Base-by-base conservation (phyloP, 1,140 invertebrate genomes). In the Holotrichia oblita region DNA sequence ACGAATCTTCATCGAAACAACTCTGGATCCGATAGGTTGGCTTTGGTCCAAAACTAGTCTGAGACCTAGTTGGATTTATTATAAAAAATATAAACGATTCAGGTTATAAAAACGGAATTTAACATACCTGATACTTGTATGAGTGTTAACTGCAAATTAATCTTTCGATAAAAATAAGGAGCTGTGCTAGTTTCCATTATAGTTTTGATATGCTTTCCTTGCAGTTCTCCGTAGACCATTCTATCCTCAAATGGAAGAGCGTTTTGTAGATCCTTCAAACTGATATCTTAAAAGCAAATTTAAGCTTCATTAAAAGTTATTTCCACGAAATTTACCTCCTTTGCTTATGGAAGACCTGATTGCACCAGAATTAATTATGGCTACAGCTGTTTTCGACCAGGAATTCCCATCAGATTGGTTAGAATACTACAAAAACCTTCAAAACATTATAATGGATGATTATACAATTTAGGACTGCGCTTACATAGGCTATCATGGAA, bases 301-400 rank as follows among this genome's bases (percentile, higher is more conserved):
- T 20, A 61, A 22, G 1, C 7, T 48, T 8, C 7, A 48, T 48
- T 8, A 2, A 2, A 17, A 2, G 44, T 48, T 48, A 34, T 34
- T 4, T 34, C 27, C 6, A 64, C 9, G 17, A 61, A 3, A 83
- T 84, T 85, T 85, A 90, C 89, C 88, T 85, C 87, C 89, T 64
- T 84, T 88, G 73, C 81, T 87, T 80, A 89, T 93, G 83, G 82
- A 90, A 85, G 84, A 89, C 48, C 95, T 88, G 20, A 96, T 88
- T 10, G 92, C 93, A 6, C 95, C 95, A 0, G 91, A 86, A 85
- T 95, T 95, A 10, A 90, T 88, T 6, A 95, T 82, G 3, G 91
- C 91, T 40, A 95, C 90, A 4, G 92, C 89, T 0, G 91, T 93
- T 73, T 91, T 89, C 22, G 91, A 91, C 94, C 94, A 95, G 10